These are phyloP conservation scores for Stictonetta naevosa DNA, from an alignment of 2,113 vertebrate genomes.

Conservation along the genomic window DNA sequence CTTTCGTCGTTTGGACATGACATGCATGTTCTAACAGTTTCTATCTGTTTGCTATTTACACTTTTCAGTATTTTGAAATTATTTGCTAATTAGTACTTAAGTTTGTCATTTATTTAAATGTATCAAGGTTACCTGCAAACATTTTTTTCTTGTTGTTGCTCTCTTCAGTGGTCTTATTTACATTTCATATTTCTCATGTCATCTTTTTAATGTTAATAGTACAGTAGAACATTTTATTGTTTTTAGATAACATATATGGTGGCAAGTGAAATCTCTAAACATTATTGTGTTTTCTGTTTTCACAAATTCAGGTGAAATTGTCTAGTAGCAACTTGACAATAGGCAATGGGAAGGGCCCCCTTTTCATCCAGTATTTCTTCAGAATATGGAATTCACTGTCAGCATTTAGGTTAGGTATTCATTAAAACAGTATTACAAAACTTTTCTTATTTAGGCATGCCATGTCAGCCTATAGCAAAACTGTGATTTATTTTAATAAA, in stretches of 20 bases:
- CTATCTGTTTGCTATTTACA: not conserved
- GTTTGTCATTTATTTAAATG: not conserved
- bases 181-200: not conserved
- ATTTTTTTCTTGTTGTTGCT: not conserved
- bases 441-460: not conserved
- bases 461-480: not conserved
- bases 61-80: not conserved
- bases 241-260: not conserved
- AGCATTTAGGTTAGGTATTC: not conserved
- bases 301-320: not conserved
- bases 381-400: not conserved
- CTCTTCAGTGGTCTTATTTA: not conserved
- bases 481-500: not conserved
- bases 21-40: not conserved
- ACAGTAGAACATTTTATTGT: not conserved
- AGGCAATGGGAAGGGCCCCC: not conserved
- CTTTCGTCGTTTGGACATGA: not conserved
- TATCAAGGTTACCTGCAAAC: not conserved
- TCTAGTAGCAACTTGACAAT: not conserved
- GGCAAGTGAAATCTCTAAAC: not conserved
- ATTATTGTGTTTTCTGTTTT: not conserved
- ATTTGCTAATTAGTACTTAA: not conserved
- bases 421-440: not conserved
- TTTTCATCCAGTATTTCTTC: not conserved
- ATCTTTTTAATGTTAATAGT: not conserved